Evolutionary conservation across 2,113 vertebrate species (phyloP).

Genomic region (Gymnocephalus cernua): DNA sequence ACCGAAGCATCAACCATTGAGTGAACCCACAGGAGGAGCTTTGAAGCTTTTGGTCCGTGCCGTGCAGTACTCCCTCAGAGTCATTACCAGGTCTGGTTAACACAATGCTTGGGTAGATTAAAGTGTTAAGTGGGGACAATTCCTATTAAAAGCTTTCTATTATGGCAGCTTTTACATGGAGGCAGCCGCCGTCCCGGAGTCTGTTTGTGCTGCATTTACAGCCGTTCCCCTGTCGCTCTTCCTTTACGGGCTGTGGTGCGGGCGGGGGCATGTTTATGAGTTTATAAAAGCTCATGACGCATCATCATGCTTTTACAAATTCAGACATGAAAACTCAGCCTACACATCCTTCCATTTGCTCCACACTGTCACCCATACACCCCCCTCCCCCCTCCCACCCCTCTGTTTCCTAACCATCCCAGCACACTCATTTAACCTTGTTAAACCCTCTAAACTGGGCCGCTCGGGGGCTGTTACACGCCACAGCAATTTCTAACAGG

Average conservation of each 20-base stretch:
- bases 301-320: constrained; percentile 72
- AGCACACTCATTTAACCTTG: constrained; percentile 78
- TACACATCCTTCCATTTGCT: constrained; percentile 13
- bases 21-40: constrained; percentile 29
- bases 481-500: constrained; percentile 75
- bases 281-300: constrained; percentile 75
- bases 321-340: constrained; percentile 46
- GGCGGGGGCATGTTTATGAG: constrained; percentile 69
- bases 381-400: not conserved
- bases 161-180: constrained; percentile 50
- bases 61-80: constrained; percentile 17
- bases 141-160: constrained; percentile 67
- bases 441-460: constrained; percentile 76
- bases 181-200: constrained; percentile 17
- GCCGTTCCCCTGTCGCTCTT: constrained; percentile 44
- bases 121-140: constrained; percentile 58
- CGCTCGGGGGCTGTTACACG: constrained; percentile 75
- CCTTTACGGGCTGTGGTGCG: constrained; percentile 59
- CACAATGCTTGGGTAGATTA: constrained; percentile 59
- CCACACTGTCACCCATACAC: constrained; percentile 8
- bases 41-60: constrained; percentile 28
- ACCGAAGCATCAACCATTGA: constrained; percentile 18
- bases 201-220: constrained; percentile 64
- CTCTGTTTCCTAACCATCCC: constrained; percentile 39
- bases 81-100: constrained; percentile 53